Conservation (phyloP, 92 coral and sea anemone genomes). For the Siderastrea siderea region DNA sequence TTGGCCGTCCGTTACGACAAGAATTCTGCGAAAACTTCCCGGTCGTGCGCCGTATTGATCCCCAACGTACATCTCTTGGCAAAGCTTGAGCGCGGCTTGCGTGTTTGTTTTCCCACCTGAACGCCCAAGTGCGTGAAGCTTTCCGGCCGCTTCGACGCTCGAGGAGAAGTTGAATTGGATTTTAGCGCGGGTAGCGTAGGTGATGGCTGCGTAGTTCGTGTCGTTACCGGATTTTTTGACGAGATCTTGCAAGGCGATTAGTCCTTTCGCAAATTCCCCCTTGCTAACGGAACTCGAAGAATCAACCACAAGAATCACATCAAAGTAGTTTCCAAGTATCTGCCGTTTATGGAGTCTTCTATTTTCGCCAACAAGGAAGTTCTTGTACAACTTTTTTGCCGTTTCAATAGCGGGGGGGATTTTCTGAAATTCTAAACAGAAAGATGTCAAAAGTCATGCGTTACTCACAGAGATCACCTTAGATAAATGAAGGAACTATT, state of each 20-base stretch:
- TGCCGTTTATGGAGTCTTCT: constrained; percentile 52
- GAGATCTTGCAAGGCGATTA: constrained; percentile 61
- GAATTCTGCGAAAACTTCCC: constrained; percentile 75
- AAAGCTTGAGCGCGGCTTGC: constrained; percentile 82
- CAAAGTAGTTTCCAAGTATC: constrained; percentile 69
- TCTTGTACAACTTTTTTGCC: constrained; percentile 69
- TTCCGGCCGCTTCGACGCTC: constrained; percentile 46
- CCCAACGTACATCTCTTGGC: constrained; percentile 56
- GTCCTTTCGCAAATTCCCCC: constrained; percentile 70
- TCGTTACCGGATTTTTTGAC: constrained; percentile 63
- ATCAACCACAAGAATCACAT: constrained; percentile 76
- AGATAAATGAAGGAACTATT: no score
- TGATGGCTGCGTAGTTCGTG: constrained; percentile 75
- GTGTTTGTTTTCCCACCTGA: constrained; percentile 94
- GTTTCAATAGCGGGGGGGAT: constrained; percentile 71
- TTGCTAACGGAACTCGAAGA: constrained; percentile 85
- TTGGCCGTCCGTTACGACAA: constrained; percentile 89
- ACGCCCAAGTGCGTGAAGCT: constrained; percentile 69
- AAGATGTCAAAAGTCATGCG: no score
- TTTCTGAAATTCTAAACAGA: constrained; percentile 39
- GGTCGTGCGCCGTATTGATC: constrained; percentile 67
- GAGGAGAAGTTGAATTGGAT: constrained; percentile 69
- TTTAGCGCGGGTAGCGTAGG: constrained; percentile 80
- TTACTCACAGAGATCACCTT: no score
- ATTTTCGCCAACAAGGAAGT: constrained; percentile 62